Evolutionary conservation across 2,888 invertebrate genomes (phyloP).

Genomic region (Folsomia manolachei): DNA sequence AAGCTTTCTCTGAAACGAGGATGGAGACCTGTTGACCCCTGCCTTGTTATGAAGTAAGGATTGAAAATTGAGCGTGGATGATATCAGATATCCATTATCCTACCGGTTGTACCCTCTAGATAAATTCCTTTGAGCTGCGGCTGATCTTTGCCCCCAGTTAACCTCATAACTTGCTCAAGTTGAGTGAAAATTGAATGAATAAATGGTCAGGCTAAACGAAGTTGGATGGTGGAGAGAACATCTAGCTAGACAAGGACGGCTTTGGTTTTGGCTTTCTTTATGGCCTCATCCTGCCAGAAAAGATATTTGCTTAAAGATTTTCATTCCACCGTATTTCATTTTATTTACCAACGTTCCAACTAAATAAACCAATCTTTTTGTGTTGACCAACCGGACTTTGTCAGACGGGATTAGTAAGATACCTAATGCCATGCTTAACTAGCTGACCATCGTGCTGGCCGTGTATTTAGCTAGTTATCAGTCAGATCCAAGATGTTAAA

Average conservation of each 20-base stretch:
- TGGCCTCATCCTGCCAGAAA: not conserved
- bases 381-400: not conserved
- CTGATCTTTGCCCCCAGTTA: not conserved
- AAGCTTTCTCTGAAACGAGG: not conserved
- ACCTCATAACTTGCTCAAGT: not conserved
- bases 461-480: not conserved
- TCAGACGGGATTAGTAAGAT: not conserved
- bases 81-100: not conserved
- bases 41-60: not conserved
- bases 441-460: not conserved
- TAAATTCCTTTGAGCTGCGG: not conserved
- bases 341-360: not conserved
- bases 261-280: no score
- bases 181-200: not conserved
- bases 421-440: no score
- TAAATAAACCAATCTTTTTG: no score
- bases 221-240: no score
- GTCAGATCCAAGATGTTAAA: not conserved
- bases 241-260: no score
- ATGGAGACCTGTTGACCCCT: not conserved
- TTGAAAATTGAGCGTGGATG: not conserved
- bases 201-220: not conserved
- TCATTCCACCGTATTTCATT: not conserved
- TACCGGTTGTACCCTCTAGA: not conserved
- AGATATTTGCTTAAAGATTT: not conserved